Base-by-base conservation (phyloP, 2,113 vertebrate species). In the Typhlomys cinereus region DNA sequence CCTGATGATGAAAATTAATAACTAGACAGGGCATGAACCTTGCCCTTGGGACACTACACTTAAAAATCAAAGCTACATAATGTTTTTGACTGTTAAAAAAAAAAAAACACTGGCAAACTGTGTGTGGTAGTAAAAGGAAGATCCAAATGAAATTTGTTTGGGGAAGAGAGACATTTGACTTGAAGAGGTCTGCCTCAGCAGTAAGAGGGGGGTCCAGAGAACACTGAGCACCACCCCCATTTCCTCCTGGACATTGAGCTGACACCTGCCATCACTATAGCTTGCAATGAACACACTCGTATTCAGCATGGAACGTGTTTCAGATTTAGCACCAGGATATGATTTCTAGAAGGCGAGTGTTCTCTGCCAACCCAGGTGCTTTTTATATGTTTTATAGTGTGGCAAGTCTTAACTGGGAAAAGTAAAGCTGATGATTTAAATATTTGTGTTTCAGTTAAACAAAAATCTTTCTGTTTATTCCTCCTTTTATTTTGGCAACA, bases 21-120 rank as follows among this genome's bases (percentile, higher is more conserved):
- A 89, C 91, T 88, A 59, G 87, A 91, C 52, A 80, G 84, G 75
- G 70, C 54, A 84, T 48, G 48, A 91, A 74, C 50, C 54, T 89
- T 84, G 75, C 66, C 87, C 74, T 82, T 23, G 27, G 50, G 90
- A 86, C 57, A 67, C 44, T 70, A 70, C 88, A 59, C 57, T 2
- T 52, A 5, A 70, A 92, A 90, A 88, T 44, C 59, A 75, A 87
- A 74, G 5, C 80, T 46, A 25, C 7, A 18, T 4, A n/a, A 61
- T 61, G n/a, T 94, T 89, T 94, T 95, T n/a, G 94, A 79, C 71
- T 61, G 15, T 34, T n/a, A n/a, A n/a, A n/a, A n/a, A n/a, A n/a
- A n/a, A n/a, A n/a, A 92, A 88, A 44, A 54, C 18, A n/a, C 46
- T 70, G 62, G 66, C 41, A 93, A 87, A 93, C 41, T 25, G 34